phyloP scores from a whole-genome alignment of 2,113 vertebrate species.

The Danionella cerebrum region DNA sequence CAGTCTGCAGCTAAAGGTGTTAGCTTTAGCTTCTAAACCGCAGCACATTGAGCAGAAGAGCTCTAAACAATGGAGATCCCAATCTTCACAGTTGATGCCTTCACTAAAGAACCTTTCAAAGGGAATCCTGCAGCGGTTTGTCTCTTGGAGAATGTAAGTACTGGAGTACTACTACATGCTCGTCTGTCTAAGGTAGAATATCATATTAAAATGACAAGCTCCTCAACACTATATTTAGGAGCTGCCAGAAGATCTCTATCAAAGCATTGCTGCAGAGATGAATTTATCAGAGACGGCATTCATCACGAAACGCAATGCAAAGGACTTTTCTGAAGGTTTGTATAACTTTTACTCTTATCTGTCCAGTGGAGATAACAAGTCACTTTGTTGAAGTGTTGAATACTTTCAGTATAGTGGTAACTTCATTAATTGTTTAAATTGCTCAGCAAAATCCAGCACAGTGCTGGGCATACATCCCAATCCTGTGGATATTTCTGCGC shows the following conservation, averaged over 20 bases:
- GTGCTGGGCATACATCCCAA: too few relatives aligned
- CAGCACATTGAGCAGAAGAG: not conserved
- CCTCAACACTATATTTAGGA: slow-evolving; percentile 56
- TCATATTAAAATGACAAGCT: not conserved
- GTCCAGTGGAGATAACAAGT: too few relatives aligned
- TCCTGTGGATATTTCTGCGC: too few relatives aligned
- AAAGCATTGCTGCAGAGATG: slow-evolving; percentile 84
- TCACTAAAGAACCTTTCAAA: slow-evolving; percentile 68
- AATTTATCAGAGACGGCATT: slow-evolving; percentile 91
- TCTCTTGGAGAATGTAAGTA: slow-evolving; percentile 78
- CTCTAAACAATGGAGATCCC: slow-evolving; percentile 63
- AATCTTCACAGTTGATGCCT: slow-evolving; percentile 73
- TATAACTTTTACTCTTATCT: too few relatives aligned
- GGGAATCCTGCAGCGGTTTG: slow-evolving; percentile 87
- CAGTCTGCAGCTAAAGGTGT: not conserved
- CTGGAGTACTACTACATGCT: not conserved
- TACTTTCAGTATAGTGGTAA: too few relatives aligned
- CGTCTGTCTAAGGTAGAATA: too few relatives aligned
- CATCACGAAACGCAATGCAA: slow-evolving; percentile 64
- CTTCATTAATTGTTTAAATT: too few relatives aligned
- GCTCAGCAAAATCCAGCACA: too few relatives aligned
- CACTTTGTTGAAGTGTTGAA: too few relatives aligned
- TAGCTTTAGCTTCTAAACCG: too few relatives aligned
- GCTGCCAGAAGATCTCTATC: slow-evolving; percentile 71
- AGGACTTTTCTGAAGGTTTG: slow-evolving; percentile 82